phyloP scores from a whole-genome alignment of 1,140 invertebrate species.

The Philotrypesis tridentata region DNA sequence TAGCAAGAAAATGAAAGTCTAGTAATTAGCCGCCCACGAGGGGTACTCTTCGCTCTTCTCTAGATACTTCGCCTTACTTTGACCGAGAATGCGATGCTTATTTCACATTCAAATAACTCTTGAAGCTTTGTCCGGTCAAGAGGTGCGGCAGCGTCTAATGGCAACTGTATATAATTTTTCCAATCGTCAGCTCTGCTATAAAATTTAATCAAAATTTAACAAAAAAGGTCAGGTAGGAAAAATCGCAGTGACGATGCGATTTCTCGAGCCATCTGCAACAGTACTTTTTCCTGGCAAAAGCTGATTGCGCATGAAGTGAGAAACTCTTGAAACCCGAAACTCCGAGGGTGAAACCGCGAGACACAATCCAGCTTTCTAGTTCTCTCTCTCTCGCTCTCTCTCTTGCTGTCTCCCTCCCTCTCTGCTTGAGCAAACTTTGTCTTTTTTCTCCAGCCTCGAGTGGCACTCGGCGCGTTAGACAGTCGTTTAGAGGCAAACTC shows the following conservation, averaged over 20 bases:
- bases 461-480: slow-evolving; percentile 1
- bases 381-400: background rate
- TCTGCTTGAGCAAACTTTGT: background rate
- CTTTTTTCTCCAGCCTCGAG: background rate
- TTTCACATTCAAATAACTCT: background rate
- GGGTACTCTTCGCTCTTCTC: background rate
- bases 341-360: background rate
- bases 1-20: slow-evolving; percentile 22
- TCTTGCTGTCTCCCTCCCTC: background rate
- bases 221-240: too few species aligned
- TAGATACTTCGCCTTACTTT: background rate
- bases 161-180: too few species aligned
- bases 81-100: background rate
- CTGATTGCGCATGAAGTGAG: background rate
- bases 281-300: background rate
- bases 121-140: too few species aligned
- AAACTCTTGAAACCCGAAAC: background rate
- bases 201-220: too few species aligned
- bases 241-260: too few species aligned
- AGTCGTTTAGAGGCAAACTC: background rate
- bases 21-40: background rate
- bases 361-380: background rate
- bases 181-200: too few species aligned
- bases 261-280: background rate
- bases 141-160: too few species aligned